Conservation (phyloP, 1,140 invertebrate species). For the Musca domestica region DNA sequence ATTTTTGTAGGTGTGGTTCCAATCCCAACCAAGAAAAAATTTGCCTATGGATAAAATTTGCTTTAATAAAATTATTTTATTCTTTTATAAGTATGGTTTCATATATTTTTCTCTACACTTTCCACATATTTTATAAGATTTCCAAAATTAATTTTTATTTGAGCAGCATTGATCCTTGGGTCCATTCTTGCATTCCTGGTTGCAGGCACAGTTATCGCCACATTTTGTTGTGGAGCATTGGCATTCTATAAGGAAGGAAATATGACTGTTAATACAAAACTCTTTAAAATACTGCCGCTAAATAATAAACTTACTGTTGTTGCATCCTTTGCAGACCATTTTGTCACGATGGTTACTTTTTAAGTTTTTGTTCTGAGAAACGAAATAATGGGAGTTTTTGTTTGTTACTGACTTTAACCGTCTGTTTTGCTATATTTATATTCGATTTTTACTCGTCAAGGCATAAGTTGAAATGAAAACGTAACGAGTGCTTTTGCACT, state of each 20-base stretch:
- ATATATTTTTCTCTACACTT: too few relatives aligned
- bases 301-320: not conserved
- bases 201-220: slow-evolving; percentile 38
- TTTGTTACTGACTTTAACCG: not conserved
- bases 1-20: too few relatives aligned
- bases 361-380: not conserved
- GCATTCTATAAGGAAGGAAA: slow-evolving; percentile 31
- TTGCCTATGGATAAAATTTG: too few relatives aligned
- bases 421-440: not conserved
- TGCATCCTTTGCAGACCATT: slow-evolving; percentile 9
- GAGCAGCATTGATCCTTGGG: slow-evolving; percentile 44
- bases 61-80: too few relatives aligned
- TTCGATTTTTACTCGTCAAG: not conserved
- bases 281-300: not conserved
- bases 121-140: too few relatives aligned
- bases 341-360: not conserved
- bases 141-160: not conserved
- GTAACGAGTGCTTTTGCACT: not conserved
- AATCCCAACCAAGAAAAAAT: too few relatives aligned
- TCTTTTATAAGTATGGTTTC: too few relatives aligned
- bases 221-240: slow-evolving; percentile 35
- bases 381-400: not conserved
- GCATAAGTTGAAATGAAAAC: too few relatives aligned
- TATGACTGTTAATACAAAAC: not conserved
- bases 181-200: slow-evolving; percentile 38